Base-by-base conservation (phyloP, 2,888 invertebrate species). In the Hypolimnas misippus region DNA sequence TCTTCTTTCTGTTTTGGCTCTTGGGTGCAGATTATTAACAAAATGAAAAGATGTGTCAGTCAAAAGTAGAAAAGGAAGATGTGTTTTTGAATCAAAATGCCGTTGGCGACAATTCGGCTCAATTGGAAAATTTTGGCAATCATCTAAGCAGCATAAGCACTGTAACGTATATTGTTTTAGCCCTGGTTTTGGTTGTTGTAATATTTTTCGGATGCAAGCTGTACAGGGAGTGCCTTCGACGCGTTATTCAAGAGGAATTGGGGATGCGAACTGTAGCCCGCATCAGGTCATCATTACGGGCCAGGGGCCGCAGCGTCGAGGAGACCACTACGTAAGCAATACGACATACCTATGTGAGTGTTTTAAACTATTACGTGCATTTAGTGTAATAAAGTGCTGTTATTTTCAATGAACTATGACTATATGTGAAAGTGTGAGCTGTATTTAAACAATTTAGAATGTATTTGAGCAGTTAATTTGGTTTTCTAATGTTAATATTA, bases 91-190 rank as follows among this genome's bases (percentile, higher is more conserved):
- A 40, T 40, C 40, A 40, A 40, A 40, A 40, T 40, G 40, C 14
- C 40, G 40, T 14, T 40, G 40, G 14, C 40, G 40, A 40, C 40
- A 40, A 40, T 40, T 14, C 40, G 40, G 14, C 40, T 40, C 40
- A 40, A 40, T 14, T 40, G 40, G n/a, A 40, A 40, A 40, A 14
- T 40, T 40, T 40, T 14, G 40, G 40, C 40, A 35, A 35, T 8
- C 35, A 35, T 35, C 35, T 35, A 35, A 35, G 35, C 35, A 35
- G 35, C 35, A 35, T 35, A 12, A 40, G 40, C 40, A 40, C 40
- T 40, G 40, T 40, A 40, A 40, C 40, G 40, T 40, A 40, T 40
- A 40, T 40, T 40, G 40, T 40, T 16, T 40, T 35, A 35, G 35
- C 35, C 35, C 35, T 35, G 35, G 35, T 35, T 35, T 35, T 35